These are phyloP conservation scores for Oligia fasciuncula DNA, from an alignment of 2,888 invertebrate species.

Conservation along the genomic window DNA sequence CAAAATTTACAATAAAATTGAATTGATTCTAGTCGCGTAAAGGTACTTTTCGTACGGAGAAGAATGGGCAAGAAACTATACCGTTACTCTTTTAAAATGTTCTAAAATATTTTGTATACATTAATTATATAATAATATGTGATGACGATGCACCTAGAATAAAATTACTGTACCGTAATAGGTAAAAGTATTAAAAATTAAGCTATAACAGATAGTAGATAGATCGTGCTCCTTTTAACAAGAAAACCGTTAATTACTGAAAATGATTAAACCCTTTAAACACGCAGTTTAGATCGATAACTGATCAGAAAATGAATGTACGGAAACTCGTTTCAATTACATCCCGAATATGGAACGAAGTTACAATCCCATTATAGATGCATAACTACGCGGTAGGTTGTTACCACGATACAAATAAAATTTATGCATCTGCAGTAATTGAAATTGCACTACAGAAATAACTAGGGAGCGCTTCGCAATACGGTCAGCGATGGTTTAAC, in stretches of 20 bases:
- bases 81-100: too few relatives aligned
- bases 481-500: slow-evolving; percentile 51
- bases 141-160: too few relatives aligned
- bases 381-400: slow-evolving; percentile 50
- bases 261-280: neutral
- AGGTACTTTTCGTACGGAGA: too few relatives aligned
- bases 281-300: neutral
- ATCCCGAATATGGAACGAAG: slow-evolving; percentile 37
- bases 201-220: neutral
- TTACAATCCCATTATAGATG: slow-evolving; percentile 55
- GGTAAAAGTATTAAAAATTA: too few relatives aligned
- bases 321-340: slow-evolving; percentile 57
- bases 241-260: too few relatives aligned
- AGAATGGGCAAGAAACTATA: too few relatives aligned
- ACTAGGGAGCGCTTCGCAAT: slow-evolving; percentile 53
- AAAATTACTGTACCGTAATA: too few relatives aligned
- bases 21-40: too few relatives aligned
- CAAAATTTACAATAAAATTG: too few relatives aligned
- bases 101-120: too few relatives aligned
- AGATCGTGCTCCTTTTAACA: neutral
- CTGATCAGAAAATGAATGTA: neutral
- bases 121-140: too few relatives aligned
- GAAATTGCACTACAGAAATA: slow-evolving; percentile 65
- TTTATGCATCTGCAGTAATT: slow-evolving; percentile 67
- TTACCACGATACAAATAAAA: slow-evolving; percentile 64